Percentiles rank a stretch among this genome's conserved stretches.
These are phyloP conservation scores for Peromyscus californicus DNA, from an alignment of 2,113 vertebrate species.

Conservation along the genomic window DNA sequence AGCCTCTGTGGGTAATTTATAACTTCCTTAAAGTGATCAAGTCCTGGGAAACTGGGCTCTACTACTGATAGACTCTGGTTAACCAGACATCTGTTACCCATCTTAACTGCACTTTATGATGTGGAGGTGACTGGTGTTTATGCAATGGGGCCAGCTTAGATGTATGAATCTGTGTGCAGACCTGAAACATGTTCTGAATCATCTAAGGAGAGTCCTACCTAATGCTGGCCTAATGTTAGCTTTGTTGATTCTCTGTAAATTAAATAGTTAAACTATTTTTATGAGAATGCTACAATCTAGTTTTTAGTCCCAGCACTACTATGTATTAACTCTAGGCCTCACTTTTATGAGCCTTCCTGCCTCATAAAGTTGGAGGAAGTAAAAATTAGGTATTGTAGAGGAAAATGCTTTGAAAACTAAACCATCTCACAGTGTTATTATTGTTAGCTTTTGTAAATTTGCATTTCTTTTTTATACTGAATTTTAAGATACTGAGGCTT, in stretches of 20 bases:
- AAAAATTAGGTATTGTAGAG: background rate
- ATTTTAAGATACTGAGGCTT: slow-evolving; percentile 37
- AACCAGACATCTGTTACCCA: background rate
- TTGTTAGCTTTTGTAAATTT: slow-evolving; percentile 8
- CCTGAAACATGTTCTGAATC: background rate
- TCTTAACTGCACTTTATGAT: background rate
- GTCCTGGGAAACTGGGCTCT: background rate
- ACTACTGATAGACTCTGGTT: background rate
- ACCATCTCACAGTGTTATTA: background rate
- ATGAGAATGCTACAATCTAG: background rate
- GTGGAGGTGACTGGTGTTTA: background rate
- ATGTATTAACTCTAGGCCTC: background rate
- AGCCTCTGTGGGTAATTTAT: background rate
- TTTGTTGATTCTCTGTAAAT: background rate
- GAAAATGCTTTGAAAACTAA: slow-evolving; percentile 49
- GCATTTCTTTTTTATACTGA: slow-evolving; percentile 19
- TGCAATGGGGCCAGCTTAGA: background rate
- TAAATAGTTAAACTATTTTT: background rate
- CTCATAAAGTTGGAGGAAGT: background rate
- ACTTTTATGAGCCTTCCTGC: background rate
- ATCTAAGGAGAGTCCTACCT: background rate
- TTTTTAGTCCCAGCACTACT: background rate
- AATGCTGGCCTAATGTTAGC: background rate
- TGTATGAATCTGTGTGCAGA: background rate
- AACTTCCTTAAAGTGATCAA: background rate